Conservation (phyloP, 2,888 invertebrate species). For the Xylocampa areola region DNA sequence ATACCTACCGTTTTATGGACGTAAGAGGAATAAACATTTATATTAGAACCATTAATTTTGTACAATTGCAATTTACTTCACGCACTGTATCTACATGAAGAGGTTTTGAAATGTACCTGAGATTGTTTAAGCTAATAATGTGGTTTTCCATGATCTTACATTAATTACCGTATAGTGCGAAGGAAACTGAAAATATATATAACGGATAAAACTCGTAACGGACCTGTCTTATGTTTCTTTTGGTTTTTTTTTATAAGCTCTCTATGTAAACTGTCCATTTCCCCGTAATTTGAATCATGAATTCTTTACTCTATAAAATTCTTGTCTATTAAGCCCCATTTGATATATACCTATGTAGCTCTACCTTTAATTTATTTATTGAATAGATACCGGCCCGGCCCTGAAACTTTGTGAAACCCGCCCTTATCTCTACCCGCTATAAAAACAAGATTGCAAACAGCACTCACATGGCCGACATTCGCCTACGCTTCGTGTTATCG, state of each 20-base stretch:
- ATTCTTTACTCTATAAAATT: not conserved
- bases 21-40: too few relatives aligned
- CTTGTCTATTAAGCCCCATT: not conserved
- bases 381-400: slow-evolving; percentile 12
- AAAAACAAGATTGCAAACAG: slow-evolving; percentile 77
- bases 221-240: too few relatives aligned
- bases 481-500: slow-evolving; percentile 80
- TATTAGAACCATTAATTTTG: too few relatives aligned
- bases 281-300: not conserved
- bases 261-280: slow-evolving; percentile 9
- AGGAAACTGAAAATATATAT: too few relatives aligned
- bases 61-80: too few relatives aligned
- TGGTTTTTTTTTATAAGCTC: not conserved
- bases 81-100: too few relatives aligned
- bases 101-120: too few relatives aligned
- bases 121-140: too few relatives aligned
- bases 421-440: slow-evolving; percentile 72
- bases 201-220: too few relatives aligned
- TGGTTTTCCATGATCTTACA: too few relatives aligned
- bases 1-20: too few relatives aligned
- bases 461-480: slow-evolving; percentile 80
- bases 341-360: not conserved
- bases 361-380: slow-evolving; percentile 11
- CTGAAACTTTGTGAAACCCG: slow-evolving; percentile 55
- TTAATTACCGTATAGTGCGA: too few relatives aligned